Evolutionary conservation across 2,797 vertebrate genomes (phyloP), one percentile per base, ranked within the genome.

Genomic region (Hafferia zeledoni): DNA sequence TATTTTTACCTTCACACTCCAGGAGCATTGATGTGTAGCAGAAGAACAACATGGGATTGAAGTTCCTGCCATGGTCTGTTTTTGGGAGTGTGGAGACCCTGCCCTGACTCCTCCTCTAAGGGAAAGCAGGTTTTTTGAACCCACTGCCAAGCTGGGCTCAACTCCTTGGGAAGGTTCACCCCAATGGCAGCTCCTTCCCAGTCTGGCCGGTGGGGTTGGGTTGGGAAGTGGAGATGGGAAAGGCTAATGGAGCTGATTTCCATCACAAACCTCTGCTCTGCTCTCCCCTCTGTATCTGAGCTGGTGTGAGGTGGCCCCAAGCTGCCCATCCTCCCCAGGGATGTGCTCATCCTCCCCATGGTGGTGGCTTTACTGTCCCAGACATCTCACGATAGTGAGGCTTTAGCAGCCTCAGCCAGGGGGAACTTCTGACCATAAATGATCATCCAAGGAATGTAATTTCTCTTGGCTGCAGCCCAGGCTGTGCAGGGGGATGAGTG

Each of bases 391-490:
- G 0, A 17, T 17, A 6, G 60, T 0, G 1, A 71, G 27, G 76
- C 44, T 55, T 88, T 41, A 47, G 55, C 56, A 69, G 90, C 50
- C 37, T 63, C 31, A 67, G 64, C n/a, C n/a, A 13, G 30, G 33
- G 57, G 71, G 71, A 74, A 71, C 68, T 49, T 55, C 80, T 88
- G 90, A 57, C 95, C 96, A 90, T 82, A 82, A 96, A 92, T 82
- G 94, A 57, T 22, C 80, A 52, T 70, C 27, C 8, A 10, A 7
- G 65, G 65, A 44, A 43, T 0, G 6, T 17, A 7, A 83, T 44
- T 84, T 23, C 78, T 47, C 63, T 35, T 82, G 95, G 89, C 89
- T 27, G 25, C 12, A 23, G 61, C 49, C 77, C 89, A 87, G 57
- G 37, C 41, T 17, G 43, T 27, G 17, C 1, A 17, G 52, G 20